Base-by-base conservation (phyloP, 2,888 invertebrate species). In the Scaptomyza flava region DNA sequence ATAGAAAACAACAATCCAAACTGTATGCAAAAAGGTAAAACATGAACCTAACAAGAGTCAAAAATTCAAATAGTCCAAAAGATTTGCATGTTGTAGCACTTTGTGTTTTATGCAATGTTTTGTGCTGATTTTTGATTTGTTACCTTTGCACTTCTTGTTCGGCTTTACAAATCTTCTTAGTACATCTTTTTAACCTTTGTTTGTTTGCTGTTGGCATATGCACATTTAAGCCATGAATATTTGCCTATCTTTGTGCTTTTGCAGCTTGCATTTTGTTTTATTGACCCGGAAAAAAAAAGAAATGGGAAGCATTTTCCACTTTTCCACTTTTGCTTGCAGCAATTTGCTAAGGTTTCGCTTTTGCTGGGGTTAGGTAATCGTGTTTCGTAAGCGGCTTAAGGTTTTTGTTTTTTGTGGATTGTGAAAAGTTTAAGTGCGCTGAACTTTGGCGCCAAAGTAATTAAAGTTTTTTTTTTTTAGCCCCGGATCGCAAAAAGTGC, bases 401-500 rank as follows among this genome's bases (percentile, higher is more conserved):
- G 69, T 75, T 75, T 43, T 2, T 43, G 9, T 42, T 23, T n/a
- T 59, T 36, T 66, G 57, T 56, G 65, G 60, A 69, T 57, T 58
- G 60, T 59, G 63, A 48, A 79, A 68, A 83, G 72, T 81, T 82
- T 72, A 77, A 79, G 77, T 72, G 74, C 68, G 53, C 66, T 60
- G 71, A 81, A 77, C 74, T 83, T 77, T 63, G 34, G 77, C 79
- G 72, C 65, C 70, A 72, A 77, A 79, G 81, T 81, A 81, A 81
- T 81, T 83, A 83, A 81, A 81, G 72, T 83, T 81, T 81, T 60
- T 27, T 27, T 27, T 27, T 27, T 27, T 27, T 27, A 27, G 6
- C 53, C 57, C 62, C 38, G 53, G 27, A 23, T 17, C 31, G 20
- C 42, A 51, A 41, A 48, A 43, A 36, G 23, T 11, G 1, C 31